Base-by-base conservation (phyloP, 2,888 invertebrate genomes). In the Carcina quercana region DNA sequence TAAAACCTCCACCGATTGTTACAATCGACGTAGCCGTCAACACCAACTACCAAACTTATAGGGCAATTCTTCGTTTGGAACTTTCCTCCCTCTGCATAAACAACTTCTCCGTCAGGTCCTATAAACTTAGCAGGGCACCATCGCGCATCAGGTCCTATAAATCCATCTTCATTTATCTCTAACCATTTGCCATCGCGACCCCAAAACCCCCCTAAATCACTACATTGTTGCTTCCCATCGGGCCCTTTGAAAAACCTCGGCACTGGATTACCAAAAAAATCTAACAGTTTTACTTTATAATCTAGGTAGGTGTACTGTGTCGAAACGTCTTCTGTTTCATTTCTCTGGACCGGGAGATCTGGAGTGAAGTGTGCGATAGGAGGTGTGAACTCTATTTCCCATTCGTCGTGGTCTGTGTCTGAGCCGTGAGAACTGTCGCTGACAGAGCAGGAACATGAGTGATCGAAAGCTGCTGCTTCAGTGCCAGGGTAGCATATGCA, bases 191-290 rank as follows among this genome's bases (percentile, higher is more conserved):
- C 53, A 11, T 71, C 56, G 2, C 70, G 66, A 30, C 62, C 53
- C 76, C 75, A 79, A 57, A 83, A 82, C 10, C 83, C 83, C 27
- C 83, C 83, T 26, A 82, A 62, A 46, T 83, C 83, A 47, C 83
- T 82, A 35, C 83, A 82, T 36, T 70, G 57, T 32, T 68, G 58
- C 43, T 60, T 76, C n/a, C 83, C 83, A 53, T 80, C 75, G 1
- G 64, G 75, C 3, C 76, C 73, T 43, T 55, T 79, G 41, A 82
- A 83, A 40, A 62, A 82, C 42, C 83, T 65, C 1, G 72, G 73
- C 3, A 82, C 66, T 17, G 65, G 69, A 47, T 75, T 79, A 8
- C 83, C 83, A 32, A 45, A 62, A 35, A 59, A 55, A 42, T 82
- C 82, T 5, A 66, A 26, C 24, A 79, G 44, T 44, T 78, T 79